Evolutionary conservation across 2,888 invertebrate genomes (phyloP), one percentile per base, ranked within the genome.

Genomic region (Tipula lateralis): DNA sequence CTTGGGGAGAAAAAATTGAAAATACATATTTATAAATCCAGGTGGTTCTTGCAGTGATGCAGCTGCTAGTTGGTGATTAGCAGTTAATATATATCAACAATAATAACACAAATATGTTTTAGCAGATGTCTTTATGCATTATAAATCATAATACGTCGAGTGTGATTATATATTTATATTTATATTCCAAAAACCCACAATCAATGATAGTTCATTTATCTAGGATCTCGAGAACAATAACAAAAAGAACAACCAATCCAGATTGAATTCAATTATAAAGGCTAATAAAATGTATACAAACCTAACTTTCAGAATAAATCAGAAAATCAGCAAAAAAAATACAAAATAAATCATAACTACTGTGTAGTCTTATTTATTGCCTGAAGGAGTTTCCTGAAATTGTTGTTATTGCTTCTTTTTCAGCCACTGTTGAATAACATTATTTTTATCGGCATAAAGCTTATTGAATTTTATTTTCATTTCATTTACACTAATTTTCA

Each of bases 401-500:
- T 66, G 6, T 66, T 24, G 13, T 66, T 66, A 12, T 66, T 66
- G 24, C 66, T 66, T 19, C 9, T 66, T 39, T 34, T 1, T 66
- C 66, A 9, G 66, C 24, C n/a, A 2, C 24, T 66, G 66, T 9
- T 66, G 24, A 24, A 24, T 39, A n/a, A n/a, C n/a, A 24, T 24
- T 24, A 2, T 66, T 66, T 66, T 6, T 66, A 66, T 24, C 19
- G 66, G 66, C 66, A 66, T 24, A 66, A 19, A 66, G 66, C 66
- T 66, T 66, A 66, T 66, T 66, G 66, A 66, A 66, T 66, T 66
- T 24, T 7, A 66, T 66, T 66, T 66, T 66, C 66, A 66, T 66
- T 66, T 66, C 66, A 66, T 66, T 66, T 24, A 66, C 66, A 66
- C 66, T 66, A 66, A 66, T 66, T 66, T 66, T 24, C 66, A 24